phyloP scores from a whole-genome alignment of 1,140 invertebrate species.

The Oreohelix idahoensis region DNA sequence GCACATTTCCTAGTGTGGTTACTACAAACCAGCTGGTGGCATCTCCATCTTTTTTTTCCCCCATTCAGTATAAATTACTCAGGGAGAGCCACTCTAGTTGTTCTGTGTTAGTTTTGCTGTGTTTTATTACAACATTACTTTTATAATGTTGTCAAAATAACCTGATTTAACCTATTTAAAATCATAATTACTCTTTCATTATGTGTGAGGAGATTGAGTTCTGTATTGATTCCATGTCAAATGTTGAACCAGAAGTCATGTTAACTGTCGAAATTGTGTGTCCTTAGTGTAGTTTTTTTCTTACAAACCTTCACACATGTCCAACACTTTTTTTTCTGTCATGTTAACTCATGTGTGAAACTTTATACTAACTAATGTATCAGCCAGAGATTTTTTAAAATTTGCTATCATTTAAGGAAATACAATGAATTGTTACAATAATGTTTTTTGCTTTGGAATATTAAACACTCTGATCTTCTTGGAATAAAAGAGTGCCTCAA shows the following conservation, averaged over 20 bases:
- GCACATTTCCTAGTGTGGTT: constrained; percentile 53
- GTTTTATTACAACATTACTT: background rate
- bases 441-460: too few species aligned
- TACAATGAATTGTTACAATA: too few species aligned
- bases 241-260: background rate
- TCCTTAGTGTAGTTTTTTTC: background rate
- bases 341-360: too few species aligned
- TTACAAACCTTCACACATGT: too few species aligned
- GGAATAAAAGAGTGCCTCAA: too few species aligned
- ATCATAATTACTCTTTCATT: background rate
- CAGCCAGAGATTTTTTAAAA: too few species aligned
- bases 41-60: background rate
- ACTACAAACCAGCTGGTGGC: background rate
- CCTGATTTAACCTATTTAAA: background rate
- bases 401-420: too few species aligned
- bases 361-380: too few species aligned
- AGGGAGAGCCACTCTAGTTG: constrained; percentile 13
- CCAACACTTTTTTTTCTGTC: too few species aligned
- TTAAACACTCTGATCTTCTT: too few species aligned
- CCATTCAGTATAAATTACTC: background rate
- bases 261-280: background rate
- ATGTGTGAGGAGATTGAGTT: background rate
- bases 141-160: background rate
- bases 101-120: background rate
- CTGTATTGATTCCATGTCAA: background rate